Percentiles rank a stretch among this genome's conserved stretches.
Conservation (phyloP, 2,888 invertebrate species). For the Ptychoptera contaminata region DNA sequence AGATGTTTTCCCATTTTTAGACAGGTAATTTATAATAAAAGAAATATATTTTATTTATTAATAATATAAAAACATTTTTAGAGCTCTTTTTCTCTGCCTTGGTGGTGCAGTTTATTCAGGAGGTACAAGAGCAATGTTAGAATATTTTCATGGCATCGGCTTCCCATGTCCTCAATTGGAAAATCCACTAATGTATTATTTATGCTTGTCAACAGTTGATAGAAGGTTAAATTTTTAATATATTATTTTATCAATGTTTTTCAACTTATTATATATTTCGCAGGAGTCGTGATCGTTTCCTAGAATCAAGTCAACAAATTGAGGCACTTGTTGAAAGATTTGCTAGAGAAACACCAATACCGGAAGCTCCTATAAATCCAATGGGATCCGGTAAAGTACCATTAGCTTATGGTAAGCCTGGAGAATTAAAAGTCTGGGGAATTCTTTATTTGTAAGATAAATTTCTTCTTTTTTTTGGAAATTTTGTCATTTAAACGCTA, state of each 20-base stretch:
- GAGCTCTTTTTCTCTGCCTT: conserved; percentile 77
- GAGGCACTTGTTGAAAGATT: conserved; percentile 83
- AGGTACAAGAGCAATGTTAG: conserved; percentile 79
- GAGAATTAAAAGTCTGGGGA: conserved; percentile 48
- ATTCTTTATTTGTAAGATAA: conserved; percentile 52
- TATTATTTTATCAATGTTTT: background rate
- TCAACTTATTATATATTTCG: background rate
- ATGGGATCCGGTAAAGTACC: conserved; percentile 48
- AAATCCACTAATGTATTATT: conserved; percentile 95
- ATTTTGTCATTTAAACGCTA: background rate
- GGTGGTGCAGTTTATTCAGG: conserved; percentile 87
- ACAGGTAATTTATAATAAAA: conserved; percentile 28
- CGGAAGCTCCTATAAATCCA: conserved; percentile 41
- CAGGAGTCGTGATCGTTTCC: conserved; percentile 70
- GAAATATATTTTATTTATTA: background rate
- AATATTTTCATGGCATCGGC: conserved; percentile 89
- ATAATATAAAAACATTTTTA: conserved; percentile 6
- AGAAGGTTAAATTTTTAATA: conserved; percentile 21
- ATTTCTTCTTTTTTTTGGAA: background rate
- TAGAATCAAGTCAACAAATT: conserved; percentile 88
- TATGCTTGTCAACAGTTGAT: conserved; percentile 46
- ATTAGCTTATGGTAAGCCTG: conserved; percentile 57
- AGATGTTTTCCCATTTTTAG: conserved; percentile 91
- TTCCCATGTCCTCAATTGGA: conserved; percentile 94
- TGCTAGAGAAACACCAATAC: conserved; percentile 63